Percentiles rank a stretch among this genome's conserved stretches.
Evolutionary conservation across 2,888 invertebrate genomes (phyloP).

Genomic region (Philhelius pedissequus): DNA sequence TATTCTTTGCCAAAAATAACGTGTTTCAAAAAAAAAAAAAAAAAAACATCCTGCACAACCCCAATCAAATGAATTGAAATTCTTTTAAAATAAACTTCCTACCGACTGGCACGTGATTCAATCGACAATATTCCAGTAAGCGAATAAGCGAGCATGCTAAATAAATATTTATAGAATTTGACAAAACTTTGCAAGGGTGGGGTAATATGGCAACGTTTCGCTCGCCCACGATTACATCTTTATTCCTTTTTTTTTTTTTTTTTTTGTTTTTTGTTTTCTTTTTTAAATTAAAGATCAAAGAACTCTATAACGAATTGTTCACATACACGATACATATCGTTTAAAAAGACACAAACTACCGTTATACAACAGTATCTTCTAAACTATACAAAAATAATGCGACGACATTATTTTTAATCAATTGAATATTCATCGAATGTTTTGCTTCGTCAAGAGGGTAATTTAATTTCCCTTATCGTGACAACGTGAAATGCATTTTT

Average conservation of each 20-base stretch:
- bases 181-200: not conserved
- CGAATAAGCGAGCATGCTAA: not conserved
- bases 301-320: constrained; percentile 26
- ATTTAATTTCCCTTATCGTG: constrained; percentile 62
- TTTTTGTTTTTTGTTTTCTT: not conserved
- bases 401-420: constrained; percentile 3
- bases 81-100: constrained; percentile 11
- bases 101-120: constrained; percentile 32
- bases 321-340: constrained; percentile 32
- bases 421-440: constrained; percentile 63
- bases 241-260: not conserved
- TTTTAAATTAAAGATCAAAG: constrained; percentile 36
- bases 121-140: constrained; percentile 2
- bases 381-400: not conserved
- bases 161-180: constrained; percentile 30
- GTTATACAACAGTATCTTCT: not conserved
- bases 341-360: not conserved
- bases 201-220: not conserved
- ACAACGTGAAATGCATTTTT: constrained; percentile 62
- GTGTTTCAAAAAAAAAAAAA: too few relatives aligned
- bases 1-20: not conserved
- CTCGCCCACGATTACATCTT: not conserved
- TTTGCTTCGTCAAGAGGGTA: constrained; percentile 56
- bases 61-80: not conserved
- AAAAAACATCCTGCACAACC: not conserved